Percentiles rank a stretch among this genome's conserved stretches.
phyloP scores from a whole-genome alignment of 1,140 invertebrate species.

The Drosophila triauraria region DNA sequence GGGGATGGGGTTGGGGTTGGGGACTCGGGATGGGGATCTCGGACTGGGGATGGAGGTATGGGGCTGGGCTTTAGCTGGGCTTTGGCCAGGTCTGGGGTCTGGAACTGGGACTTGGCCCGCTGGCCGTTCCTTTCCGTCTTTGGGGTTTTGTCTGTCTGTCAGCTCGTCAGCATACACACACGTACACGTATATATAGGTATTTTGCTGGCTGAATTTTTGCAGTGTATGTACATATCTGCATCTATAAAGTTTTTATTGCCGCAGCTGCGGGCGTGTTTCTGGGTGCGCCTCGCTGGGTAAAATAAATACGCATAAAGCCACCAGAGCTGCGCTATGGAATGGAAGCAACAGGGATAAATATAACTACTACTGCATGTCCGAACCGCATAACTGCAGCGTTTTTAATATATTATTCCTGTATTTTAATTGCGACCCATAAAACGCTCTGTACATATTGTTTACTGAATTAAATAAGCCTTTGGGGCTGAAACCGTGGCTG shows the following conservation, averaged over 20 bases:
- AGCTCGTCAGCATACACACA: slow-evolving; percentile 63
- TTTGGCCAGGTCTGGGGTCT: slow-evolving; percentile 12
- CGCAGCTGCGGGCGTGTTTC: slow-evolving; percentile 77
- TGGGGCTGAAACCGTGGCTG: neutral
- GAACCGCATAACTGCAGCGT: slow-evolving; percentile 9
- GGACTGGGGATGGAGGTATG: slow-evolving; percentile 1
- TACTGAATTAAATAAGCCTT: slow-evolving; percentile 32
- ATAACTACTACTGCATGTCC: slow-evolving; percentile 32
- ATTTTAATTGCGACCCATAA: slow-evolving; percentile 53
- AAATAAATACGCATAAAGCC: slow-evolving; percentile 62
- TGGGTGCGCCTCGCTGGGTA: slow-evolving; percentile 69
- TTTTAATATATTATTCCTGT: slow-evolving; percentile 44
- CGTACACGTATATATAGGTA: slow-evolving; percentile 1
- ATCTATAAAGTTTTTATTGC: slow-evolving; percentile 68
- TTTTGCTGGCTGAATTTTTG: slow-evolving; percentile 47
- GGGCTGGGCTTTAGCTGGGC: slow-evolving; percentile 12
- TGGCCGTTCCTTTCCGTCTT: slow-evolving; percentile 65
- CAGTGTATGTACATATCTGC: slow-evolving; percentile 54
- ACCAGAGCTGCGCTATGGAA: slow-evolving; percentile 16
- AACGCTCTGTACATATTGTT: slow-evolving; percentile 26
- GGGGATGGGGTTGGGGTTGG: slow-evolving; percentile 12
- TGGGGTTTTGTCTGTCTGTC: slow-evolving; percentile 67
- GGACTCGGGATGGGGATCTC: slow-evolving; percentile 22
- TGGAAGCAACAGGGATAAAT: slow-evolving; percentile 43
- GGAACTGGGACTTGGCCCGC: slow-evolving; percentile 38